Percentiles rank a stretch among this genome's conserved stretches.
Evolutionary conservation across 2,888 invertebrate species (phyloP).

Genomic region (Spilarctia lutea): DNA sequence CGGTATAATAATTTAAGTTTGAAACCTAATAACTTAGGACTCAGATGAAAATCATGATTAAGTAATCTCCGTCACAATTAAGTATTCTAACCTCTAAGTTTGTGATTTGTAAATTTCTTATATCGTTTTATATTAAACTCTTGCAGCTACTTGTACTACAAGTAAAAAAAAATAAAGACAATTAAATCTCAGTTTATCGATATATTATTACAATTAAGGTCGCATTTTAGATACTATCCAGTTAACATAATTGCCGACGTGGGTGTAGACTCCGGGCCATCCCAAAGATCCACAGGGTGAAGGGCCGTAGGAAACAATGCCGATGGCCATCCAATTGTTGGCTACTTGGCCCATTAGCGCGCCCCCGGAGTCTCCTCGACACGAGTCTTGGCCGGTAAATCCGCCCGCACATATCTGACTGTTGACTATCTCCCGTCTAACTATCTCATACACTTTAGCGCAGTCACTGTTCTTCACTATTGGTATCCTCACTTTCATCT

Average conservation of each 20-base stretch:
- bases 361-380: conserved; percentile 90
- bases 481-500: conserved; percentile 82
- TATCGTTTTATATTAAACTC: background rate
- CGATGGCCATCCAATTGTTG: conserved; percentile 86
- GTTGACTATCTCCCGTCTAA: conserved; percentile 80
- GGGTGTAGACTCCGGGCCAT: conserved; percentile 91
- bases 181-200: conserved; percentile 39
- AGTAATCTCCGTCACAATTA: background rate
- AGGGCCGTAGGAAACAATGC: conserved; percentile 85
- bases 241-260: conserved; percentile 87
- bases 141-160: background rate
- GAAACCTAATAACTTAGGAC: background rate
- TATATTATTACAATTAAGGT: conserved; percentile 72
- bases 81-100: background rate
- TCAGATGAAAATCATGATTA: too few species aligned
- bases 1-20: background rate
- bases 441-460: conserved; percentile 79
- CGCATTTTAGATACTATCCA: conserved; percentile 88
- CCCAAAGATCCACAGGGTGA: conserved; percentile 82
- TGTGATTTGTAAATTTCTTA: background rate
- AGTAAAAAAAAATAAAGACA: conserved; percentile 1
- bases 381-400: conserved; percentile 85
- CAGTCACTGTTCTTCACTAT: conserved; percentile 79
- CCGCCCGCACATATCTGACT: conserved; percentile 89
- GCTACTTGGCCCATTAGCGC: conserved; percentile 83